Evolutionary conservation across 2,888 invertebrate genomes (phyloP), one percentile per base, ranked within the genome.

Genomic region (Rambutsinella grinnellia): DNA sequence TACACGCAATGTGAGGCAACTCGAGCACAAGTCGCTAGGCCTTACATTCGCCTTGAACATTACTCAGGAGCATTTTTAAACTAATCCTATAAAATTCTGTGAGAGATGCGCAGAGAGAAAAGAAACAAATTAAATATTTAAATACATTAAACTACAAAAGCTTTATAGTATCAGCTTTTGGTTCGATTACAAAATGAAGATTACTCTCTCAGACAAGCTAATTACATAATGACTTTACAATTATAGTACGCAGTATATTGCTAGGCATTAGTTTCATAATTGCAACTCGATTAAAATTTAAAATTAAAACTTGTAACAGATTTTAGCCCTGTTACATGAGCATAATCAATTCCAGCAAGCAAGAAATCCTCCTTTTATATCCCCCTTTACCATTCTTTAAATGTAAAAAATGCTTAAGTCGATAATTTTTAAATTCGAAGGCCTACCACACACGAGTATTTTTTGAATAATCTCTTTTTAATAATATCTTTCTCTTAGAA

Each of bases 1-100:
- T 13, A n/a, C 46, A 46, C 28, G 61, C 47, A 46, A 19, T 46
- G 61, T 24, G 46, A 61, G 61, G 61, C 13, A 36, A 13, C 61
- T 58, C 3, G n/a, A 28, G 2, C 23, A 17, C 21, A 57, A 27
- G 3, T 44, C 15, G 44, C 21, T 60, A 46, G 6, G 58, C 58
- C 8, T 28, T 28, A 58, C 28, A 8, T 17, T 15, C 10, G 10
- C 61, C 23, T 61, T 61, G 61, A 61, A 46, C 61, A 61, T 46
- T 44, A 61, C 13, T 61, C 61, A 61, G 46, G 61, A 46, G 61
- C 46, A 44, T 61, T 21, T 13, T 58, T 58, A 26, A n/a, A 46
- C 51, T 36, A 36, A 36, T 36, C 36, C 36, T 36, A 36, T 8
- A 36, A 36, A n/a, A n/a, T n/a, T n/a, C n/a, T n/a, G n/a, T n/a